phyloP scores from a whole-genome alignment of 2,797 vertebrate genomes.

The Linurgus olivaceus region DNA sequence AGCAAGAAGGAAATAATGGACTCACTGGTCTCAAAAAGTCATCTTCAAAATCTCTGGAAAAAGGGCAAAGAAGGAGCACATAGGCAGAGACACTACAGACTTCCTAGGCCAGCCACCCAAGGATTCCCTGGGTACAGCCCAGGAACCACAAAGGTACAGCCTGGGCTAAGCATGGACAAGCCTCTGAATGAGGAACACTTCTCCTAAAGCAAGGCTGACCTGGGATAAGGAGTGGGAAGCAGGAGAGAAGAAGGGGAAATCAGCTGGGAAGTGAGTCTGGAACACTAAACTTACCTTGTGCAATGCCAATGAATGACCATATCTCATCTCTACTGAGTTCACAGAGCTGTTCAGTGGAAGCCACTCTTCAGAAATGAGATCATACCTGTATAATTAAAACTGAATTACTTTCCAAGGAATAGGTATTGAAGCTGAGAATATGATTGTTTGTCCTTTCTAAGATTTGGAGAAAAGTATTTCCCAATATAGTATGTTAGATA shows the following conservation, averaged over 20 bases:
- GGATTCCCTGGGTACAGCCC: not conserved
- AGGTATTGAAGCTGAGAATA: not conserved
- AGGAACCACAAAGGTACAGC: not conserved
- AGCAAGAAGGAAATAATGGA: not conserved
- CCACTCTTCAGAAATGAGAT: conserved; percentile 86
- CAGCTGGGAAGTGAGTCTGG: not conserved
- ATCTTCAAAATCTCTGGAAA: not conserved
- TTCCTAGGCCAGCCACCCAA: not conserved
- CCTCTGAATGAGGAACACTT: not conserved
- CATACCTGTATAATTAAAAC: conserved; percentile 78
- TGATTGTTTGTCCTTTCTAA: not conserved
- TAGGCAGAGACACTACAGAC: not conserved
- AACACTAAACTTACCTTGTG: conserved; percentile 78
- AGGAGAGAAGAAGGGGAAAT: not conserved
- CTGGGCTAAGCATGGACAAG: not conserved
- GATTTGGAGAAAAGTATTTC: not conserved
- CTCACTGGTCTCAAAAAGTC: not conserved
- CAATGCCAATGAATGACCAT: conserved; percentile 90
- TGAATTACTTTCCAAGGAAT: not conserved
- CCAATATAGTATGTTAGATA: not conserved
- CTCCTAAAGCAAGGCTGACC: not conserved
- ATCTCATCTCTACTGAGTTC: conserved; percentile 86
- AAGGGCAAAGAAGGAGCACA: not conserved
- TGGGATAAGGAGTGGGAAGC: not conserved
- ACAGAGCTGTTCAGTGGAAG: conserved; percentile 83